Conservation (phyloP, 2,888 invertebrate species). For the Heliconius hortense region DNA sequence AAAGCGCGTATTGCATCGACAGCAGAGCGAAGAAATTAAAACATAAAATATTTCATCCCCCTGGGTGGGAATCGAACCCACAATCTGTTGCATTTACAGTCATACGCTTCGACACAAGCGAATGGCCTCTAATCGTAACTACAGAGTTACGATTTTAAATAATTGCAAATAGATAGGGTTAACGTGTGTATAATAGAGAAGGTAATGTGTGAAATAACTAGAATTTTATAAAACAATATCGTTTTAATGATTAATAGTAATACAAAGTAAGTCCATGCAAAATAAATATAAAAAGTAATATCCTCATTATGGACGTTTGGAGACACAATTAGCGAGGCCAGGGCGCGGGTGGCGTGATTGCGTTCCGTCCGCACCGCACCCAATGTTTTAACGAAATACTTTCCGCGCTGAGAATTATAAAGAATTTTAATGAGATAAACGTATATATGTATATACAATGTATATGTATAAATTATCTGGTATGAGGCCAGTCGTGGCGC, state of each 20-base stretch:
- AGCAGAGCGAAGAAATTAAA: too few relatives aligned
- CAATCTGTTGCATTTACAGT: too few relatives aligned
- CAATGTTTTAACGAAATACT: constrained; percentile 39
- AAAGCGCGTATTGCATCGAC: too few relatives aligned
- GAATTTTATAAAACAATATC: not conserved
- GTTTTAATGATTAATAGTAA: not conserved
- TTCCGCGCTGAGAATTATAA: constrained; percentile 25
- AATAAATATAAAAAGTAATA: constrained; percentile 29
- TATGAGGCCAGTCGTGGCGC: too few relatives aligned
- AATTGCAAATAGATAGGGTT: not conserved
- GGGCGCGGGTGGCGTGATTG: constrained; percentile 77
- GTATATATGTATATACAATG: not conserved
- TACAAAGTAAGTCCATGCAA: not conserved
- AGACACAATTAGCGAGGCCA: constrained; percentile 60
- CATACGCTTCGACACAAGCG: too few relatives aligned
- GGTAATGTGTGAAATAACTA: not conserved
- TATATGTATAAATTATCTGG: not conserved
- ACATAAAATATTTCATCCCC: too few relatives aligned
- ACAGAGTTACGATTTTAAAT: not conserved
- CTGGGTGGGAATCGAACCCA: too few relatives aligned
- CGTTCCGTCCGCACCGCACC: constrained; percentile 59
- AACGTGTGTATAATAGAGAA: not conserved
- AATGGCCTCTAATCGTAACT: too few relatives aligned
- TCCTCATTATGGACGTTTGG: constrained; percentile 45
- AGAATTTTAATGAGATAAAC: constrained; percentile 20